A percentile compares a stretch with the other conserved stretches of the same genome.
phyloP scores from a whole-genome alignment of 1,140 invertebrate genomes.

The Vanessa atalanta region DNA sequence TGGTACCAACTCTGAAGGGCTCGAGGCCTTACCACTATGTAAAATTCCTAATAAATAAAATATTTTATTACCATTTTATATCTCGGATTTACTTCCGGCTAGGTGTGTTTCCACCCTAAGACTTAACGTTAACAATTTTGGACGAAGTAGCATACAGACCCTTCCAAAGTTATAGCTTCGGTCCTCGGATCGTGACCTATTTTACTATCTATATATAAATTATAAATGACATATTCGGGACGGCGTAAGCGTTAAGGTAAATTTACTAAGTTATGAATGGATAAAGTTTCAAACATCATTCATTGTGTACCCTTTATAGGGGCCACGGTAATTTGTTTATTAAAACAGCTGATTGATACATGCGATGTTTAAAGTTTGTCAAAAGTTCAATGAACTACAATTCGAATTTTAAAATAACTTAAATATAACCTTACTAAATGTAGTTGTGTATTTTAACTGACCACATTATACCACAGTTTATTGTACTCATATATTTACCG shows the following conservation, averaged over 20 bases:
- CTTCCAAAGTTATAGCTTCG: slow-evolving; percentile 24
- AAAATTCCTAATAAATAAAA: too few relatives aligned
- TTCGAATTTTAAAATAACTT: too few relatives aligned
- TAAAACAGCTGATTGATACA: too few relatives aligned
- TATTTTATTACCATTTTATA: not conserved
- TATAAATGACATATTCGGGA: slow-evolving; percentile 33
- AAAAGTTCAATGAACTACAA: too few relatives aligned
- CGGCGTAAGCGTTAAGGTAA: slow-evolving; percentile 10
- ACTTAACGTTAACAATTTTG: slow-evolving; percentile 23
- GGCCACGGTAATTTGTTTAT: not conserved
- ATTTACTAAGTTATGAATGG: slow-evolving; percentile 12
- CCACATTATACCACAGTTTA: too few relatives aligned
- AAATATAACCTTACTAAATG: too few relatives aligned
- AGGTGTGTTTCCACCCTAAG: slow-evolving; percentile 1
- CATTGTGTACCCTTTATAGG: not conserved
- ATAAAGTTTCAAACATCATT: slow-evolving; percentile 4
- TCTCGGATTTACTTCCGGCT: too few relatives aligned
- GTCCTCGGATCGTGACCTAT: slow-evolving; percentile 23
- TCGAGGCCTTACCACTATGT: too few relatives aligned
- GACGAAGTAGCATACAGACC: slow-evolving; percentile 30
- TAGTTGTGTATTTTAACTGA: too few relatives aligned
- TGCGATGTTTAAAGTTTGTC: too few relatives aligned
- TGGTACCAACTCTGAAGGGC: too few relatives aligned
- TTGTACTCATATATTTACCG: too few relatives aligned
- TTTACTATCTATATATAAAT: slow-evolving; percentile 30